Evolutionary conservation across 2,888 invertebrate genomes (phyloP), one percentile per base, ranked within the genome.

Genomic region (Drosophila yooni): DNA sequence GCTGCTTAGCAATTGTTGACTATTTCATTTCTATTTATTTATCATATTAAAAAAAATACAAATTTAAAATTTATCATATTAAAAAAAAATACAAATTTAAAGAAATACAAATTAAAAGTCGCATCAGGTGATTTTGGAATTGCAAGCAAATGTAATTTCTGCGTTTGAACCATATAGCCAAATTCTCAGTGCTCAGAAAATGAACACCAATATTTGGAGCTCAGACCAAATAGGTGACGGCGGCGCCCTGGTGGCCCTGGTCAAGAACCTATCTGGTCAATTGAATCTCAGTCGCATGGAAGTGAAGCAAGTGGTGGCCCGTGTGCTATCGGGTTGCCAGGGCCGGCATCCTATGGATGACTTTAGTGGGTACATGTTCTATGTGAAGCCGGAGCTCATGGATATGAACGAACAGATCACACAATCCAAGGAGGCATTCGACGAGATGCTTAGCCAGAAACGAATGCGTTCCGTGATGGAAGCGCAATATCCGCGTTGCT

Each of bases 381-480:
- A 65, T 34, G 68, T 79, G 52, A 77, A 74, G 51, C 82, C 82
- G 13, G 76, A 83, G 2, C 76, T 75, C 2, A 38, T 83, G 11
- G 71, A 89, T n/a, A 60, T 85, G 57, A 48, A 69, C 31, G 48
- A 87, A 3, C 74, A 83, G 46, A 73, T 85, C 11, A 52, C 67
- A 1, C 66, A 81, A 27, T 84, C 89, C 25, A 89, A 89, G 60
- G 89, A 87, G 57, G 84, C 87, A 1, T 69, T 85, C 40, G 89
- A 85, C 7, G 84, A 83, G 10, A 57, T 85, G 50, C 2, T 83
- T 7, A 52, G 70, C 3, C 54, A 63, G 15, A 73, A 73, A 27
- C 63, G 27, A 1, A 15, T 29, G 2, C 52, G 48, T 1, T 1
- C 38, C 0, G 36, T 3, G 1, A n/a, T 15, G 0, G 8, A 7